Evolutionary conservation across 2,797 vertebrate genomes (phyloP).

Genomic region (Eulemur rubriventer): DNA sequence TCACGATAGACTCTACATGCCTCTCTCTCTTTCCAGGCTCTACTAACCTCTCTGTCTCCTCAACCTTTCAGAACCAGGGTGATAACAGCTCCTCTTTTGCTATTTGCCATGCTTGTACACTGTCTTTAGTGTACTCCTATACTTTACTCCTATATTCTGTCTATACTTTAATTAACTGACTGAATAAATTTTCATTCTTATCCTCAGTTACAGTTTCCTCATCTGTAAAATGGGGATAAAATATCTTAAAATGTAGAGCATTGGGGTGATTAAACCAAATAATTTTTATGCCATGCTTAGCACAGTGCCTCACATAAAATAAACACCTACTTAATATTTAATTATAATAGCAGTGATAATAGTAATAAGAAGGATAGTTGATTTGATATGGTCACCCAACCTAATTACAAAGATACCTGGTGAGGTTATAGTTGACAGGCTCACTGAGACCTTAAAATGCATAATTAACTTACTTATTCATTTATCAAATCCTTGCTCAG

Average conservation of each 20-base stretch:
- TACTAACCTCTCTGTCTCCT: accelerated
- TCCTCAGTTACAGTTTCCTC: background rate
- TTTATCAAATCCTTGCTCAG: background rate
- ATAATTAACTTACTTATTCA: background rate
- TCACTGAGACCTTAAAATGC: background rate
- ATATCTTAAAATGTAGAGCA: background rate
- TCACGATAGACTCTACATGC: background rate
- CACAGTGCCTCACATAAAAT: background rate
- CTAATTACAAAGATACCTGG: background rate
- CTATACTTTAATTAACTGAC: background rate
- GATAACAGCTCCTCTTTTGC: background rate
- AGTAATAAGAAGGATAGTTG: background rate
- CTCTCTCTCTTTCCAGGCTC: background rate
- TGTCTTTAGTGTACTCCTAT: background rate
- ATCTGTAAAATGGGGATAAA: background rate
- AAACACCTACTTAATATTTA: background rate
- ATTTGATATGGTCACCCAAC: background rate
- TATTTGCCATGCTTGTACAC: background rate
- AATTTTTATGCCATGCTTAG: background rate
- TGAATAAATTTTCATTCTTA: background rate
- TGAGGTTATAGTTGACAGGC: background rate
- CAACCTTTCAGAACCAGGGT: background rate
- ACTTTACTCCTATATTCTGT: background rate
- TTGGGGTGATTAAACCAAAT: background rate
- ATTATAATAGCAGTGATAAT: background rate